A percentile compares a stretch with the other conserved stretches of the same genome.
Conservation (phyloP, 1,140 invertebrate genomes). For the Drosophila ironensis region DNA sequence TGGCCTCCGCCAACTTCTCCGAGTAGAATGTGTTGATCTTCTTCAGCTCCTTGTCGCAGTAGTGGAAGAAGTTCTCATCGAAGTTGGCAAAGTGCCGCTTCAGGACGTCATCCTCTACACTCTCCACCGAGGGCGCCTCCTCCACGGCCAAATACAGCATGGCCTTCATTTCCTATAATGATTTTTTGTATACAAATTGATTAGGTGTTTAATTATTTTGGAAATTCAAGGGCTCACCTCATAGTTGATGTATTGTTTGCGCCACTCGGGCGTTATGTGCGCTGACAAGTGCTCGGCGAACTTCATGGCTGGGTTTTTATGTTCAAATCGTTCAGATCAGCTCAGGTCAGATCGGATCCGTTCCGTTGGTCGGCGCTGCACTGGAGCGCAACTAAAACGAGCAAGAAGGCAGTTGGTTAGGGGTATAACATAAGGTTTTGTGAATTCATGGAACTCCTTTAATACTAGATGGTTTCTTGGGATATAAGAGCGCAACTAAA, state of each 20-base stretch:
- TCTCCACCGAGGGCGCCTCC: constrained; percentile 92
- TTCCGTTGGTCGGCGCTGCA: constrained; percentile 31
- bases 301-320: constrained; percentile 87
- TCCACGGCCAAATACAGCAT: constrained; percentile 95
- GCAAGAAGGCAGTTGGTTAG: background rate
- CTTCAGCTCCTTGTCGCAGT: constrained; percentile 96
- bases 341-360: constrained; percentile 4
- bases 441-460: no score
- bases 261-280: constrained; percentile 99
- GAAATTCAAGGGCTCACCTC: constrained; percentile 86
- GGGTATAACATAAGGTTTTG: no score
- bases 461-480: no score
- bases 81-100: constrained; percentile 96
- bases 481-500: no score
- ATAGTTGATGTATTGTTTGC: constrained; percentile 99
- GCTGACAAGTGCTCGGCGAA: constrained; percentile 97
- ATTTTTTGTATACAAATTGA: no score
- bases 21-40: constrained; percentile 99
- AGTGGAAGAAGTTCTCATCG: constrained; percentile 97
- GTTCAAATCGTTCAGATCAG: background rate
- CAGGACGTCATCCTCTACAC: constrained; percentile 93
- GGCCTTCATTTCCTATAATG: constrained; percentile 92
- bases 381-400: constrained; percentile 36
- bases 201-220: background rate
- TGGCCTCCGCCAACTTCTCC: constrained; percentile 98